Percentiles rank a stretch among this genome's conserved stretches.
Conservation (phyloP, 1,140 invertebrate genomes). For the Microvelia longipes region DNA sequence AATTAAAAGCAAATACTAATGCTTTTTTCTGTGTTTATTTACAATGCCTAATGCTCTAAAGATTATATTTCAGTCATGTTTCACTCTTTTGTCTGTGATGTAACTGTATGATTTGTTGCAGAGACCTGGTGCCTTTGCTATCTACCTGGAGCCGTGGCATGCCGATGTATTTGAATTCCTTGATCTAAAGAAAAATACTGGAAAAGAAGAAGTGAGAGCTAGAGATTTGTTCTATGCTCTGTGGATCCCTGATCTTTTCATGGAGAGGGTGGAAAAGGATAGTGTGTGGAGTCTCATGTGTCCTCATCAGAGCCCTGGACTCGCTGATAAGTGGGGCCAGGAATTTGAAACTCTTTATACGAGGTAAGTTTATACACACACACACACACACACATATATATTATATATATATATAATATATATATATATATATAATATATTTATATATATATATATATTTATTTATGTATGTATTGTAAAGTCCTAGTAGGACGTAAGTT, state of each 20-base stretch:
- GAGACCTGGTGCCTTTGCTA: constrained; percentile 95
- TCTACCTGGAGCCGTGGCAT: constrained; percentile 99
- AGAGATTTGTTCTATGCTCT: constrained; percentile 94
- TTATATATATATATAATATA: no score
- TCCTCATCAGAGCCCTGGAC: constrained; percentile 79
- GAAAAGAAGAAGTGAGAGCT: constrained; percentile 78
- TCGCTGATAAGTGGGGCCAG: constrained; percentile 84
- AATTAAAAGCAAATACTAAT: no score
- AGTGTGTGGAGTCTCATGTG: constrained; percentile 92
- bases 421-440: no score
- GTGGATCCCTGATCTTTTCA: constrained; percentile 98
- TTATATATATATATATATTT: no score
- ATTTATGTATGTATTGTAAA: no score
- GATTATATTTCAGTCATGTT: no score
- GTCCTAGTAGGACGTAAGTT: no score
- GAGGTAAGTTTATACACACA: constrained; percentile 38
- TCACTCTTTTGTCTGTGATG: no score
- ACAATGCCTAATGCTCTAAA: no score
- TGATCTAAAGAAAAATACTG: constrained; percentile 86
- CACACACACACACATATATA: neutral
- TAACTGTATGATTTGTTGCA: constrained; percentile 22
- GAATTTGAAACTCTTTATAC: constrained; percentile 84
- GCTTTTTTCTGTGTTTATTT: no score
- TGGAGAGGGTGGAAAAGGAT: constrained; percentile 84
- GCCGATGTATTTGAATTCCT: constrained; percentile 92